Evolutionary conservation across 2,113 vertebrate species (phyloP).

Genomic region (Balaenoptera acutorostrata): DNA sequence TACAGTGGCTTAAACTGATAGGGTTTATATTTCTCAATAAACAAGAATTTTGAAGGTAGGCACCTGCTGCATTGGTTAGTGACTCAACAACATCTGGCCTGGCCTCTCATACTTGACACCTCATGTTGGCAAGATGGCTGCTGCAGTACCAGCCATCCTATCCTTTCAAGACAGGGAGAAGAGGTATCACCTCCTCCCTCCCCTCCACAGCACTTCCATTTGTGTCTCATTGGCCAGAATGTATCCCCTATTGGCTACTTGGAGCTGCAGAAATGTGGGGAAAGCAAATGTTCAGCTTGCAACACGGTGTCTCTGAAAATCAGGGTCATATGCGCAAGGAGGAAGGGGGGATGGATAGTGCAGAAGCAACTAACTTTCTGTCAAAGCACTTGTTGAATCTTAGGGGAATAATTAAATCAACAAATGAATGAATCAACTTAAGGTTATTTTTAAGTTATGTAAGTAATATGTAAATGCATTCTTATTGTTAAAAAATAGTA

Average conservation of each 20-base stretch:
- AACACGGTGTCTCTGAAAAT: not conserved
- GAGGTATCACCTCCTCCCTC: not conserved
- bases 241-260: not conserved
- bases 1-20: constrained; percentile 6
- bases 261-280: not conserved
- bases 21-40: constrained; percentile 28
- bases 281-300: not conserved
- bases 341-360: too few relatives aligned
- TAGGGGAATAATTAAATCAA: not conserved
- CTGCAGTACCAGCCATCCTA: not conserved
- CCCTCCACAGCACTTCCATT: not conserved
- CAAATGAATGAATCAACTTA: not conserved
- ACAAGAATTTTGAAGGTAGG: not conserved
- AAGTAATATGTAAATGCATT: not conserved
- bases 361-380: not conserved
- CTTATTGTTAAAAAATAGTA: not conserved
- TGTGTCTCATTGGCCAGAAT: not conserved
- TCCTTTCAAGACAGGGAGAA: not conserved
- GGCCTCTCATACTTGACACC: not conserved
- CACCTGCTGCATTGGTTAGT: not conserved
- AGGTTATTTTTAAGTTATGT: not conserved
- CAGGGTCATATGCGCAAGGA: not conserved
- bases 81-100: not conserved
- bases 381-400: not conserved
- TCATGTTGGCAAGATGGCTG: not conserved